phyloP scores from a whole-genome alignment of 1,140 invertebrate species.

The Drosophila santomea region DNA sequence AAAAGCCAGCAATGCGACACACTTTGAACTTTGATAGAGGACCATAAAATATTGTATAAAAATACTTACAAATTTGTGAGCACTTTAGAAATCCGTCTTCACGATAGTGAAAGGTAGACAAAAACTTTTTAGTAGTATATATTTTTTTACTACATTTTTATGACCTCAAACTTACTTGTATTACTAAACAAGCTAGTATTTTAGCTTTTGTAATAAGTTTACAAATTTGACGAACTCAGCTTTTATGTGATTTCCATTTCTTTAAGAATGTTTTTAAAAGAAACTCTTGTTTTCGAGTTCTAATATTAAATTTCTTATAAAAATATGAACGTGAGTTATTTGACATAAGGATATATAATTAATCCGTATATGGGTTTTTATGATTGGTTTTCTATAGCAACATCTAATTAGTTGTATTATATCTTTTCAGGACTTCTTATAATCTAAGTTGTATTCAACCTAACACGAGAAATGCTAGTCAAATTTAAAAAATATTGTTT shows the following conservation, averaged over 20 bases:
- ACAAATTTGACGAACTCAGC: background rate
- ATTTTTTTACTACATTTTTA: slow-evolving; percentile 32
- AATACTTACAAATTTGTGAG: slow-evolving; percentile 52
- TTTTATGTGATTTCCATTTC: background rate
- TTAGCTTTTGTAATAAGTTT: background rate
- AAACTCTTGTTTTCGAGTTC: too few species aligned
- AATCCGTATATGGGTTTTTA: too few species aligned
- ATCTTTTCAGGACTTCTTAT: too few species aligned
- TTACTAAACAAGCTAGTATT: slow-evolving; percentile 6
- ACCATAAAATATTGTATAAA: slow-evolving; percentile 31
- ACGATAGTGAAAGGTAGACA: slow-evolving; percentile 9
- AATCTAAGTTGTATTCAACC: too few species aligned
- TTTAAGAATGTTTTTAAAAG: background rate
- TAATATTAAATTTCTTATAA: too few species aligned
- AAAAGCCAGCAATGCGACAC: slow-evolving; percentile 65
- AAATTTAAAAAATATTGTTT: background rate
- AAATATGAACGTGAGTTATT: too few species aligned
- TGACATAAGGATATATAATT: too few species aligned
- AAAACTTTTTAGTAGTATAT: background rate
- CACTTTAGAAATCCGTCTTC: slow-evolving; percentile 40
- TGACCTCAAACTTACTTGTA: background rate
- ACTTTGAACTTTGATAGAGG: slow-evolving; percentile 73
- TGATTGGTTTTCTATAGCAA: too few species aligned
- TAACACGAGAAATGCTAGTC: too few species aligned
- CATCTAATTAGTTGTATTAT: too few species aligned